A percentile compares a stretch with the other conserved stretches of the same genome.
These are phyloP conservation scores for Denticeps clupeoides DNA, from an alignment of 2,797 vertebrate genomes.

Conservation along the genomic window DNA sequence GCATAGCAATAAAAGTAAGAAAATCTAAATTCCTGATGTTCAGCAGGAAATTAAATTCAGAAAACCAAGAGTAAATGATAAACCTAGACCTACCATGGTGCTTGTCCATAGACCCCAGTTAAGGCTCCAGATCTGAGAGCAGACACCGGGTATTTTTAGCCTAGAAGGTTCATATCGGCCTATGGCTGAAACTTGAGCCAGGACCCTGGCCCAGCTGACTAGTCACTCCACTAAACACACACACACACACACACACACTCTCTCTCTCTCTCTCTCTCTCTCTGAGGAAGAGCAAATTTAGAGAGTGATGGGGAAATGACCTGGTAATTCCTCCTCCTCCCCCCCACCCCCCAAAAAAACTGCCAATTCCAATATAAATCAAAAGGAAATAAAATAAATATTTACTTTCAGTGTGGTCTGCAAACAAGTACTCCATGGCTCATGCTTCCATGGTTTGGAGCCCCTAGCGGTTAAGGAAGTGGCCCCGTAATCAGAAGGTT, in stretches of 20 bases:
- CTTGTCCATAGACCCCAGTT: conserved; percentile 35
- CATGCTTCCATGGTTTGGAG: no score
- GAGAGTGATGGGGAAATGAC: background rate
- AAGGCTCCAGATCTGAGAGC: no score
- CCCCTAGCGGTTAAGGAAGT: no score
- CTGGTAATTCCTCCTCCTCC: background rate
- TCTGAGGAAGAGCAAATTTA: background rate
- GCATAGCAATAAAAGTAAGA: no score
- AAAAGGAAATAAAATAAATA: no score
- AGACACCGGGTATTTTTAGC: conserved; percentile 26
- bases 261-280: background rate
- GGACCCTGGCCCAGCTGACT: no score
- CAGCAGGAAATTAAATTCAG: no score
- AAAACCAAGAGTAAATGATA: no score
- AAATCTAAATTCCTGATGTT: no score
- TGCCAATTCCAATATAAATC: background rate
- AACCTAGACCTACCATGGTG: conserved; percentile 20
- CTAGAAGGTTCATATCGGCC: conserved; percentile 29
- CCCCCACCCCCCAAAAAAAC: background rate
- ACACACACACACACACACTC: conserved; percentile 12
- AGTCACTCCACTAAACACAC: conserved; percentile 16
- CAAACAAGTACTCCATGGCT: no score
- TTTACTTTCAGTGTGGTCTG: no score
- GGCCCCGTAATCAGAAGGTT: no score
- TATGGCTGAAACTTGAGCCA: conserved; percentile 44